Evolutionary conservation across 2,888 invertebrate genomes (phyloP).

Genomic region (Thymelicus acteon): DNA sequence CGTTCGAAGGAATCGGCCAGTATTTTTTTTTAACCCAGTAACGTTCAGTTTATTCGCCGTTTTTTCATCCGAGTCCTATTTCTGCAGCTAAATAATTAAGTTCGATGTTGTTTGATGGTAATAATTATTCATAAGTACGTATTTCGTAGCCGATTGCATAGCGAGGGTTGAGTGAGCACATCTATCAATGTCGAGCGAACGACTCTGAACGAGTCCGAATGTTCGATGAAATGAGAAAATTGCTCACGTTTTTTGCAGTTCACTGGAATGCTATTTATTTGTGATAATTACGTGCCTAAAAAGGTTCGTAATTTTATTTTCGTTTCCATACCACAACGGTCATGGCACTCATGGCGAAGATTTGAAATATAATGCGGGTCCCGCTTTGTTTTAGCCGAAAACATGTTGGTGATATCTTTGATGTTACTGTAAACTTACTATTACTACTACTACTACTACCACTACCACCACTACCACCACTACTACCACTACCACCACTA

Average conservation of each 20-base stretch:
- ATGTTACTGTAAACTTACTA: no score
- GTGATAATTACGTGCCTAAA: conserved; percentile 32
- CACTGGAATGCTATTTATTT: conserved; percentile 35
- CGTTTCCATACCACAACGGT: neutral
- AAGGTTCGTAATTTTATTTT: conserved; percentile 11
- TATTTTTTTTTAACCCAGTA: conserved; percentile 23
- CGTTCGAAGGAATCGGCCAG: conserved; percentile 28
- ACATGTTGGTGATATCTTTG: no score
- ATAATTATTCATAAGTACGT: conserved; percentile 31
- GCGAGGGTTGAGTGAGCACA: conserved; percentile 38
- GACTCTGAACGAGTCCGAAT: conserved; percentile 38
- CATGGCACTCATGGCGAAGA: no score
- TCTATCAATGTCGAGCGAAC: conserved; percentile 43
- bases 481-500: no score
- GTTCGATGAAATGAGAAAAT: conserved; percentile 37
- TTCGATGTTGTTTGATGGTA: conserved; percentile 12
- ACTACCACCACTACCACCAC: no score
- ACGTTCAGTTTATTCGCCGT: conserved; percentile 17
- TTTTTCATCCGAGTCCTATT: conserved; percentile 15
- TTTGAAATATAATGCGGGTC: no score
- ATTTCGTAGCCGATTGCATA: conserved; percentile 37
- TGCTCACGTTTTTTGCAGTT: conserved; percentile 28
- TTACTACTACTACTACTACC: no score
- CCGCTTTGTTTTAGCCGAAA: no score
- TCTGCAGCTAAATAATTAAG: conserved; percentile 29